These are phyloP conservation scores for Istiophorus platypterus DNA, from an alignment of 2,113 vertebrate genomes.

Conservation along the genomic window DNA sequence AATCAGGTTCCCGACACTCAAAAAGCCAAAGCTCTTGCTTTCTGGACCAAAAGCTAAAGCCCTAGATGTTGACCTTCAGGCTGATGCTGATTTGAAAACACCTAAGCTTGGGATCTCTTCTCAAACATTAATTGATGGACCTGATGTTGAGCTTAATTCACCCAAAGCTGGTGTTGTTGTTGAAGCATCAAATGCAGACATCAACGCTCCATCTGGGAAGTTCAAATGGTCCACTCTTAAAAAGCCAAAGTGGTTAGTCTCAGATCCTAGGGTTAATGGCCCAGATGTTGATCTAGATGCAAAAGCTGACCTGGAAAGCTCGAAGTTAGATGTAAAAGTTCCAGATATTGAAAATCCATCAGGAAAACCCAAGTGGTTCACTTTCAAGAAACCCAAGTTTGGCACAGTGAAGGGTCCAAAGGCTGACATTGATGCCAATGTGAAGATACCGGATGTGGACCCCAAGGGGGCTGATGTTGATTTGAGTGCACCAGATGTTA, in stretches of 20 bases:
- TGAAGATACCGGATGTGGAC: conserved; percentile 55
- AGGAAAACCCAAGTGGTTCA: conserved; percentile 75
- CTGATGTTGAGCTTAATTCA: conserved; percentile 61
- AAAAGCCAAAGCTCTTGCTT: conserved; percentile 46
- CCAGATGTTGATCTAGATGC: conserved; percentile 68
- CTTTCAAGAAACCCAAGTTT: conserved; percentile 70
- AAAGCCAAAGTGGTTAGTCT: conserved; percentile 57
- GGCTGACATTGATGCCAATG: conserved; percentile 60
- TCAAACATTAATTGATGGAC: conserved; percentile 48
- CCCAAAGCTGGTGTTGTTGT: conserved; percentile 66
- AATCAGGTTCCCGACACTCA: conserved; percentile 62
- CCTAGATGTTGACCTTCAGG: conserved; percentile 59
- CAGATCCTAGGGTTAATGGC: conserved; percentile 60
- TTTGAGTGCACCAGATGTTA: conserved; percentile 54
- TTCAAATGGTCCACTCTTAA: conserved; percentile 73
- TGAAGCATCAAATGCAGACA: conserved; percentile 56
- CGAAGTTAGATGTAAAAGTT: conserved; percentile 61
- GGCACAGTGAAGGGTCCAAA: conserved; percentile 63
- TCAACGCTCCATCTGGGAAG: conserved; percentile 66
- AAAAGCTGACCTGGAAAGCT: conserved; percentile 63
- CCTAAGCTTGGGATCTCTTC: conserved; percentile 43
- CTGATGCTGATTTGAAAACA: conserved; percentile 49
- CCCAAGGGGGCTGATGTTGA: conserved; percentile 57
- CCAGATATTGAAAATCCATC: conserved; percentile 68
- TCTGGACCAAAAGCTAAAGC: conserved; percentile 64